Conservation (phyloP, 2,797 vertebrate genomes). For the Dendrocincla fuliginosa region DNA sequence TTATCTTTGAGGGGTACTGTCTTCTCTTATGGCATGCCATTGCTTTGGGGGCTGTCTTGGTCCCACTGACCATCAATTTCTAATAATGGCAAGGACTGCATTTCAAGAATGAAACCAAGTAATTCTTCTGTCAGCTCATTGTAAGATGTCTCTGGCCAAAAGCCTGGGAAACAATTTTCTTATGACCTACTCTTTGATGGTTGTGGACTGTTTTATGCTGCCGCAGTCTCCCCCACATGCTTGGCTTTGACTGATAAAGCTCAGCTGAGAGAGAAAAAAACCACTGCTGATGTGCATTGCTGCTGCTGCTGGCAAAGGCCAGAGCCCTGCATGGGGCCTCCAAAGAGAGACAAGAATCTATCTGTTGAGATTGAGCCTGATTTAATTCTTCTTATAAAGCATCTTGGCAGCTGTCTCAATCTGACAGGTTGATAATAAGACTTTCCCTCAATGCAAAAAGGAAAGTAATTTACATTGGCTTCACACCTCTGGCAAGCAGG, state of each 20-base stretch:
- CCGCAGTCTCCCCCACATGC: neutral
- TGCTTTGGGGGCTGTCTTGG: neutral
- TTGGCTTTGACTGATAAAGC: constrained; percentile 16
- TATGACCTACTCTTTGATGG: neutral
- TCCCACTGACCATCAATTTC: neutral
- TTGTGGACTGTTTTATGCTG: neutral
- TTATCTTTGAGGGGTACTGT: neutral
- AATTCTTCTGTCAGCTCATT: neutral
- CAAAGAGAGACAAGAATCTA: constrained; percentile 5
- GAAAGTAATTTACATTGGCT: constrained; percentile 69
- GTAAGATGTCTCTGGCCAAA: constrained; percentile 14
- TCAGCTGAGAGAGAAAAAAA: neutral
- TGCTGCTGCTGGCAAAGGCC: constrained; percentile 24
- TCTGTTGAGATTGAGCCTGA: neutral
- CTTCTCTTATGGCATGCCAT: neutral
- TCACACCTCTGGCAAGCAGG: constrained; percentile 61
- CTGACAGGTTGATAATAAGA: constrained; percentile 68
- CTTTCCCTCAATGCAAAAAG: constrained; percentile 37
- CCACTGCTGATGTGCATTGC: neutral
- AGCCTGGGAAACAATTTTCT: constrained; percentile 40
- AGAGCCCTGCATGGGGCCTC: neutral
- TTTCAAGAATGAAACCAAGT: constrained; percentile 5
- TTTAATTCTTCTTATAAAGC: constrained; percentile 54
- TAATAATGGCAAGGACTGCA: neutral
- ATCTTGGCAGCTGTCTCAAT: constrained; percentile 51